phyloP scores from a whole-genome alignment of 2,888 invertebrate genomes.

The Hemicrepidius hirtus region DNA sequence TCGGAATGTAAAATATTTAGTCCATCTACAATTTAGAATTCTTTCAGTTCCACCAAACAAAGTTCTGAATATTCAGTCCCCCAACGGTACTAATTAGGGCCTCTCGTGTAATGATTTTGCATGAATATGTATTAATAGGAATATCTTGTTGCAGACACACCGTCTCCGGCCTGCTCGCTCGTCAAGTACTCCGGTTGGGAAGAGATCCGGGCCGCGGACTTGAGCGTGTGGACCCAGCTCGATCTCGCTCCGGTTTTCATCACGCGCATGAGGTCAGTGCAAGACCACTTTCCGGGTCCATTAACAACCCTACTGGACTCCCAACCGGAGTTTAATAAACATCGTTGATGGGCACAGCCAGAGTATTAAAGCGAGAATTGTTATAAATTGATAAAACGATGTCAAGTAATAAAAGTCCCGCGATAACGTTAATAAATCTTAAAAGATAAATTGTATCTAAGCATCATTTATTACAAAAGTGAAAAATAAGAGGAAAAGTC shows the following conservation, averaged over 20 bases:
- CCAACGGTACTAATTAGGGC: conserved; percentile 29
- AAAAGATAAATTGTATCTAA: conserved; percentile 65
- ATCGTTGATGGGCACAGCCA: conserved; percentile 53
- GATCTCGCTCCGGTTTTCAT: conserved; percentile 73
- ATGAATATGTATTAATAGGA: conserved; percentile 61
- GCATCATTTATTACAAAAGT: conserved; percentile 67
- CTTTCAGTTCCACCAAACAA: conserved; percentile 30
- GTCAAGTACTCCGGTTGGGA: conserved; percentile 73
- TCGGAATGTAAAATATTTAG: conserved; percentile 29
- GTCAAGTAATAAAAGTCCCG: conserved; percentile 63
- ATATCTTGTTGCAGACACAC: conserved; percentile 70
- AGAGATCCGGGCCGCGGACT: conserved; percentile 70
- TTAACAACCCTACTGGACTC: conserved; percentile 39
- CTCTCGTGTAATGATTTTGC: conserved; percentile 41
- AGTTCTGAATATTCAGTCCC: conserved; percentile 34
- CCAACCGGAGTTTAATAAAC: conserved; percentile 53
- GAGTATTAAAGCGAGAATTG: conserved; percentile 57
- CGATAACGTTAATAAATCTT: conserved; percentile 67
- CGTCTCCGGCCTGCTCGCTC: conserved; percentile 72
- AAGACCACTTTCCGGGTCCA: conserved; percentile 42
- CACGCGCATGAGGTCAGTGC: conserved; percentile 72
- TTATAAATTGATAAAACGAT: conserved; percentile 63
- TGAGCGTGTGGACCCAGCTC: conserved; percentile 72
- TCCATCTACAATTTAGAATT: conserved; percentile 27
- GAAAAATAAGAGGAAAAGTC: conserved; percentile 68